Evolutionary conservation across 2,113 vertebrate genomes (phyloP), one percentile per base, ranked within the genome.

Genomic region (Mirounga angustirostris): DNA sequence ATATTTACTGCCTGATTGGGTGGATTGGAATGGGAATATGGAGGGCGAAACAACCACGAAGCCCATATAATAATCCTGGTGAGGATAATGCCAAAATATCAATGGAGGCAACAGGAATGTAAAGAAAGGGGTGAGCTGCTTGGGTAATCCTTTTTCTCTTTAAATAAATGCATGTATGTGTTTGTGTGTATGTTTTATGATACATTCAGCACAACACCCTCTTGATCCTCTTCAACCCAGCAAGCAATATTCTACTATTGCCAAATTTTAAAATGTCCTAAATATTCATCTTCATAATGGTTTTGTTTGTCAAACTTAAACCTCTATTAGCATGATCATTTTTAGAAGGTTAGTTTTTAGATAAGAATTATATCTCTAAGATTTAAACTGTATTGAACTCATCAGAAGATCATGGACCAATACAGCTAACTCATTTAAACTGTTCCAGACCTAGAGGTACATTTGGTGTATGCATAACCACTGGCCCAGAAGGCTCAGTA

Each of bases 281-380:
- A 86, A 81, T 84, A 87, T 10, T 94, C 46, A 52, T 10, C 24
- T 76, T 94, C 43, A 88, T n/a, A 46, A 43, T 76, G 26, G 21
- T 36, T 96, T 73, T 86, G 26, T 73, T 85, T 36, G 21, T 54
- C 30, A 76, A 67, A 92, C 14, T 93, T 81, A 74, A 3, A 85
- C 5, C 36, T 88, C 16, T 76, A 54, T 7, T 63, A 63, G 40
- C 5, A 58, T 28, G 24, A 58, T 76, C 36, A 54, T 19, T 78
- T 73, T 84, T 78, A n/a, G 71, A 92, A 96, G 50, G 15, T 87
- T 83, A 52, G 21, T 84, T 88, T 92, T 50, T 80, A 61, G 28
- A 78, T 15, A 89, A 92, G 36, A 92, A 26, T n/a, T 22, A 6
- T 13, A 74, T 24, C 33, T 89, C 22, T 94, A 67, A 83, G 52